Evolutionary conservation across 2,888 invertebrate genomes (phyloP).

Genomic region (Pachycephus smyrnensis): DNA sequence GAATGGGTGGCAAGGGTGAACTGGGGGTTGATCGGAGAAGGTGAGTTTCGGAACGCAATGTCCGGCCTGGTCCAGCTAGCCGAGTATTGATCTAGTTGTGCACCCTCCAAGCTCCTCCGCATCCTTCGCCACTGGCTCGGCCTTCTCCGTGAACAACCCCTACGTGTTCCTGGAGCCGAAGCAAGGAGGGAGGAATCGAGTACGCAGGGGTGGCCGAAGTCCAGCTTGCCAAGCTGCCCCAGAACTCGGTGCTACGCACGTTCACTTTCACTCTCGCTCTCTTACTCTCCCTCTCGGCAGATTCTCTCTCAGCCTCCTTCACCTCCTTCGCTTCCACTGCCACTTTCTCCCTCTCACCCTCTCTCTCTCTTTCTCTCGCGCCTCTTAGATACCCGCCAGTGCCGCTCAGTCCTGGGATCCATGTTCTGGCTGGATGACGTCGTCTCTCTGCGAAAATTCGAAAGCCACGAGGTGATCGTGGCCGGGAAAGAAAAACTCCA

Average conservation of each 20-base stretch:
- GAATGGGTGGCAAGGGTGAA: neutral
- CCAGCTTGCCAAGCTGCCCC: slow-evolving; percentile 59
- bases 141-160: slow-evolving; percentile 30
- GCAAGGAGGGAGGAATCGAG: slow-evolving; percentile 24
- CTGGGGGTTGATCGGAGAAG: slow-evolving; percentile 40
- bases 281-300: slow-evolving; percentile 12
- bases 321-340: slow-evolving; percentile 35
- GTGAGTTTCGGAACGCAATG: slow-evolving; percentile 63
- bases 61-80: slow-evolving; percentile 65
- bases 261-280: slow-evolving; percentile 49
- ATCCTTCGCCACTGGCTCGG: slow-evolving; percentile 37
- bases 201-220: slow-evolving; percentile 54
- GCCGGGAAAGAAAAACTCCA: neutral
- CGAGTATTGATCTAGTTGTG: slow-evolving; percentile 65
- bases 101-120: slow-evolving; percentile 48
- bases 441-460: neutral
- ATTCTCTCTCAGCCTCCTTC: slow-evolving; percentile 46
- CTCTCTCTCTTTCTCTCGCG: slow-evolving; percentile 40
- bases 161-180: slow-evolving; percentile 46
- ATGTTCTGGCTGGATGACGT: neutral
- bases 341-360: slow-evolving; percentile 24
- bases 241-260: slow-evolving; percentile 45
- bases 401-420: slow-evolving; percentile 43
- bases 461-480: neutral
- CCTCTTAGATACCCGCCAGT: slow-evolving; percentile 45